Percentiles rank a stretch among this genome's conserved stretches.
phyloP scores from a whole-genome alignment of 2,888 invertebrate species.

The Iphiclides podalirius region DNA sequence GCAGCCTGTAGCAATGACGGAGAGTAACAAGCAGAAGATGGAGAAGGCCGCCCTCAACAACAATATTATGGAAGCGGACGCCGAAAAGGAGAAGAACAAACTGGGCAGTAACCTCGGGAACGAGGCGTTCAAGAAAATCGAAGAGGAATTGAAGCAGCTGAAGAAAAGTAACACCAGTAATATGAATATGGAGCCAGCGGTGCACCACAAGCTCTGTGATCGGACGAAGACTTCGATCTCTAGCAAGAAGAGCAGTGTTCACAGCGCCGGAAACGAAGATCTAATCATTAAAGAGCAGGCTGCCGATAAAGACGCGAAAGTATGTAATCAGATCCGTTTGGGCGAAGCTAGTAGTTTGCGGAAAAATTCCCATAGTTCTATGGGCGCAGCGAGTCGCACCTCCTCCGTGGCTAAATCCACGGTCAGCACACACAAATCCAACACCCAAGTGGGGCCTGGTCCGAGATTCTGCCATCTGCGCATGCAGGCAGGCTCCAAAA shows the following conservation, averaged over 20 bases:
- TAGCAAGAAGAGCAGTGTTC: slow-evolving; percentile 66
- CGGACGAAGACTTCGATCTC: slow-evolving; percentile 66
- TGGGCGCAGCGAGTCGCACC: slow-evolving; percentile 68
- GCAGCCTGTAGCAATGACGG: slow-evolving; percentile 41
- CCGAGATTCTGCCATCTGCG: slow-evolving; percentile 88
- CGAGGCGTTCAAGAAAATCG: slow-evolving; percentile 39
- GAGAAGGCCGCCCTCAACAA: slow-evolving; percentile 11
- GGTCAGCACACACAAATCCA: slow-evolving; percentile 72
- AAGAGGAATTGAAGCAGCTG: slow-evolving; percentile 46
- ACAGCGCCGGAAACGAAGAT: slow-evolving; percentile 59
- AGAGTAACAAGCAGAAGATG: slow-evolving; percentile 21
- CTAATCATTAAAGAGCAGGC: slow-evolving; percentile 50
- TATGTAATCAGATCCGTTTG: slow-evolving; percentile 42
- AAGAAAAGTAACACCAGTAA: slow-evolving; percentile 49
- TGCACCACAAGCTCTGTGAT: slow-evolving; percentile 83
- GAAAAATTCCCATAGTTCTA: slow-evolving; percentile 69
- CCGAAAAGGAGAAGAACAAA: slow-evolving; percentile 23
- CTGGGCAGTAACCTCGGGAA: slow-evolving; percentile 29
- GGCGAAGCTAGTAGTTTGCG: slow-evolving; percentile 47
- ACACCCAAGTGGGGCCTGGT: slow-evolving; percentile 78
- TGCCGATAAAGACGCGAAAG: slow-evolving; percentile 47
- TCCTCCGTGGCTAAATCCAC: slow-evolving; percentile 74
- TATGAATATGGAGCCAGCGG: slow-evolving; percentile 66
- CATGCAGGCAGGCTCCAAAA: slow-evolving; percentile 88
- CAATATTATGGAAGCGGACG: slow-evolving; percentile 6